phyloP scores from a whole-genome alignment of 1,140 invertebrate species.

The Brachionus koreanus region DNA sequence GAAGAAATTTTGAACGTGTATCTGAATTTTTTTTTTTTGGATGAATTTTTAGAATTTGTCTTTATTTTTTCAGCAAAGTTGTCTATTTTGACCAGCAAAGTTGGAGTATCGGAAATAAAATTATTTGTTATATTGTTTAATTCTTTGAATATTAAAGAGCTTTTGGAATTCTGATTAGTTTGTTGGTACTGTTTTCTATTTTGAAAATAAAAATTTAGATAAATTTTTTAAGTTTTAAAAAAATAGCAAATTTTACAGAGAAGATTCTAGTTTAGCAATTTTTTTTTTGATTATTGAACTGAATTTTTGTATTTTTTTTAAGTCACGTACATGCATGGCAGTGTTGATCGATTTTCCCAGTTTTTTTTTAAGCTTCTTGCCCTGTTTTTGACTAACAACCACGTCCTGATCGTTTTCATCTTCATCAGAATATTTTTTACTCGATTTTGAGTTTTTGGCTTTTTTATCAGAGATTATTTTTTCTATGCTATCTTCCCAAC shows the following conservation, averaged over 20 bases:
- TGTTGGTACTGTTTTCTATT: background rate
- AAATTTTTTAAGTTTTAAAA: background rate
- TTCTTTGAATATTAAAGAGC: background rate
- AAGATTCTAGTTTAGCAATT: background rate
- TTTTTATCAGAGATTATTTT: constrained; percentile 5
- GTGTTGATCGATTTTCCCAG: constrained; percentile 3
- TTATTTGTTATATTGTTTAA: constrained; percentile 29
- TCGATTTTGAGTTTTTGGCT: constrained; percentile 2
- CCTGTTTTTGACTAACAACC: background rate
- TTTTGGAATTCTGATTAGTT: background rate
- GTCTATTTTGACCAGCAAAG: background rate
- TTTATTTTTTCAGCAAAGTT: background rate
- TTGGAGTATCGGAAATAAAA: constrained; percentile 8
- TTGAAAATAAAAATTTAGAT: background rate
- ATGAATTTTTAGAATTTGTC: background rate
- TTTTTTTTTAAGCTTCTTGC: constrained; percentile 8
- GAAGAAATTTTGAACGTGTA: background rate
- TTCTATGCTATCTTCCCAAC: background rate
- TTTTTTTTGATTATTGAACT: background rate
- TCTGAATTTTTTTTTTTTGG: constrained; percentile 25
- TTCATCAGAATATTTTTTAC: background rate
- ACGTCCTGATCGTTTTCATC: background rate
- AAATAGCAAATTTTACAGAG: background rate
- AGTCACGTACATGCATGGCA: background rate
- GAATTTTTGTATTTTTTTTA: constrained; percentile 21